Evolutionary conservation across 2,797 vertebrate genomes (phyloP).

Genomic region (Gorsachius magnificus): DNA sequence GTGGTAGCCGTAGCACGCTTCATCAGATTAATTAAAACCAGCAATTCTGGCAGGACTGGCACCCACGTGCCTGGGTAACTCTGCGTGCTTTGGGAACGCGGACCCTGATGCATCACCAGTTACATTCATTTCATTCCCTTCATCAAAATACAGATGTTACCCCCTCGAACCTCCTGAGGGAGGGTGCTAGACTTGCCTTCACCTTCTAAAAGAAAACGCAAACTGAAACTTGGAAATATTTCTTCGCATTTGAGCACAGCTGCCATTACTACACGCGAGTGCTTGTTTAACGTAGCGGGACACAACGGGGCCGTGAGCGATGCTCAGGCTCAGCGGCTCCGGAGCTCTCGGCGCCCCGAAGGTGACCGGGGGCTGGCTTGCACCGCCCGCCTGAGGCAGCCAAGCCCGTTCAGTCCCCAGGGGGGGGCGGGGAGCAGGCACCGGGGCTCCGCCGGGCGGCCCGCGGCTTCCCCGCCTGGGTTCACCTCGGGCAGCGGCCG

Average conservation of each 20-base stretch:
- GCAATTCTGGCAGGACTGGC: background rate
- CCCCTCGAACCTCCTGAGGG: background rate
- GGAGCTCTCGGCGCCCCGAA: too few relatives aligned
- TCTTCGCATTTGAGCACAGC: background rate
- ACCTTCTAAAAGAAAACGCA: background rate
- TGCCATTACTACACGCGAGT: background rate
- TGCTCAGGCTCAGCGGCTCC: too few relatives aligned
- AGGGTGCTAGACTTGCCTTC: background rate
- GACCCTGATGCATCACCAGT: background rate
- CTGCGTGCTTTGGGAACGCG: rapidly evolving
- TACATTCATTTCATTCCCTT: background rate
- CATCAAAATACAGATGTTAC: background rate
- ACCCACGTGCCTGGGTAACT: rapidly evolving
- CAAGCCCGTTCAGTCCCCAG: too few relatives aligned
- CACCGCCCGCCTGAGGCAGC: too few relatives aligned
- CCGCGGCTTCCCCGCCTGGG: too few relatives aligned
- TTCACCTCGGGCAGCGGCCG: too few relatives aligned
- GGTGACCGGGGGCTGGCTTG: too few relatives aligned
- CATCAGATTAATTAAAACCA: background rate
- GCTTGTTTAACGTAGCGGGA: background rate
- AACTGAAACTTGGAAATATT: background rate
- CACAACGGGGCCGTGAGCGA: too few relatives aligned
- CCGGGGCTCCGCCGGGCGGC: too few relatives aligned
- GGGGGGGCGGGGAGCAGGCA: too few relatives aligned
- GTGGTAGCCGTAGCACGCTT: background rate